Evolutionary conservation across 2,113 vertebrate genomes (phyloP), one percentile per base, ranked within the genome.

Genomic region (Siniperca chuatsi): DNA sequence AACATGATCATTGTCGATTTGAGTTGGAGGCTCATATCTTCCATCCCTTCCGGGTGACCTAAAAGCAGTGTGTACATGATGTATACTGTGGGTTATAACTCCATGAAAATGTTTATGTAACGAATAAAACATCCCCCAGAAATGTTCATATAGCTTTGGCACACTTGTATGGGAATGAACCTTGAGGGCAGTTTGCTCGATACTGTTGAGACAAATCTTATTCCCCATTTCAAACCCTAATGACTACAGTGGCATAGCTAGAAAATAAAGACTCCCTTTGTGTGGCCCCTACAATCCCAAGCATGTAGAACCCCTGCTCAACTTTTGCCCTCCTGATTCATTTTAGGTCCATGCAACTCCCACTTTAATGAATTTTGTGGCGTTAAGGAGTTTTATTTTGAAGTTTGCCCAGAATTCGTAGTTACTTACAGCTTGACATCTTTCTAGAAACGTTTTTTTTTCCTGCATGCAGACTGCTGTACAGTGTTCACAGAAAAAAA

Each of bases 301-400:
- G 9, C 9, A 35, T 70, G 18, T 52, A 54, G 35, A 13, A 21
- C 1, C 29, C 20, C 48, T 54, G n/a, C 25, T 20, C 37, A 18
- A 16, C 21, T 4, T 21, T 11, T 52, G 4, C 20, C 12, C 18
- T n/a, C 29, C 46, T 25, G 21, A 23, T 48, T 18, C 13, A 37
- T 37, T 18, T 29, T 4, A n/a, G 15, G 11, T 2, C 12, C 20
- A 33, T 37, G 40, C 29, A 20, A 6, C 7, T 7, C 8, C 13
- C 8, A 9, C 16, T 33, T 7, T 7, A 2, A 29, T 25, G 10
- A 4, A 13, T 35, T 35, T 25, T 13, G 23, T 60, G 10, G 8
- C 7, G 2, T 8, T 8, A 18, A 57, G 8, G 42, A 4, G 29
- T 73, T 67, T 84, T 78, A 84, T 74, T 50, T 75, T 87, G 60